Evolutionary conservation across 1,140 invertebrate genomes (phyloP).

Genomic region (Hestina assimilis): DNA sequence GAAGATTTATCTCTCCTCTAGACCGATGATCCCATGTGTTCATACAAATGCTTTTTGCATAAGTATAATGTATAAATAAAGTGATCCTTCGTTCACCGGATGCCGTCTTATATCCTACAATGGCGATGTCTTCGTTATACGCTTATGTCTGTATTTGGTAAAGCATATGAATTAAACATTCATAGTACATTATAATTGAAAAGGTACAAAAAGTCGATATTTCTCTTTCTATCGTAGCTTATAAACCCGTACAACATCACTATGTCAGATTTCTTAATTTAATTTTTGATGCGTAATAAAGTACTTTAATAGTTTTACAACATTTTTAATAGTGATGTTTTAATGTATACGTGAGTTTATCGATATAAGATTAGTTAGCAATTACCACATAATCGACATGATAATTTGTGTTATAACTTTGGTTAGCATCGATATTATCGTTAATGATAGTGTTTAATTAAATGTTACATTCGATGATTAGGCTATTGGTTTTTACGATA

Average conservation of each 20-base stretch:
- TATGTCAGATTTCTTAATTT: too few species aligned
- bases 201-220: too few species aligned
- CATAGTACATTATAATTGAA: background rate
- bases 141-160: background rate
- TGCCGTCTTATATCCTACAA: background rate
- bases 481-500: background rate
- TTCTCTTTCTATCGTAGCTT: too few species aligned
- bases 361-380: background rate
- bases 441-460: background rate
- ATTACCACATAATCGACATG: conserved; percentile 11
- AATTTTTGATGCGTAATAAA: too few species aligned
- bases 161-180: background rate
- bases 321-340: background rate
- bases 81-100: conserved; percentile 1
- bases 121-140: background rate
- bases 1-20: too few species aligned
- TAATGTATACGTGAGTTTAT: background rate
- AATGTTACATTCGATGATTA: background rate
- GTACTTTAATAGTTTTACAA: too few species aligned
- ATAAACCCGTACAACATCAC: too few species aligned
- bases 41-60: too few species aligned
- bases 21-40: background rate
- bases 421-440: conserved; percentile 4
- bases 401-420: conserved; percentile 13
- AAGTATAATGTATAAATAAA: background rate